These are phyloP conservation scores for Lutjanus campechanus DNA, from an alignment of 2,797 vertebrate species.

Conservation along the genomic window DNA sequence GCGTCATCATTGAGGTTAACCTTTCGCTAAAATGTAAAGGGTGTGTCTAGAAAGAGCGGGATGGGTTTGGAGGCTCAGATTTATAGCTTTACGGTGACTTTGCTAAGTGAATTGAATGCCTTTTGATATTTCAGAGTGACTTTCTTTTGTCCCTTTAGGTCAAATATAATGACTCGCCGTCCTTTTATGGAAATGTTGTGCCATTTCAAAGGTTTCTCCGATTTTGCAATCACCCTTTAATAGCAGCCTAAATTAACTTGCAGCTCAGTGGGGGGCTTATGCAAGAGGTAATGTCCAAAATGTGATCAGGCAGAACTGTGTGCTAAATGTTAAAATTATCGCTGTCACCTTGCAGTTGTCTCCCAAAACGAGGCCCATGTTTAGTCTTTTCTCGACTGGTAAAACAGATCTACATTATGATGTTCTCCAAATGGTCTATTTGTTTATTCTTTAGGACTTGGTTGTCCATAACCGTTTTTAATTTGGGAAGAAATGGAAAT, in stretches of 20 bases:
- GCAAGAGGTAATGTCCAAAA: slow-evolving; percentile 31
- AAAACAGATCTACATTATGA: background rate
- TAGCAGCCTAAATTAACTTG: slow-evolving; percentile 50
- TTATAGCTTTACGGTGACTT: slow-evolving; percentile 66
- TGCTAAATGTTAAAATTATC: slow-evolving; percentile 32
- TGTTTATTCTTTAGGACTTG: background rate
- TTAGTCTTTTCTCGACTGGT: slow-evolving; percentile 5
- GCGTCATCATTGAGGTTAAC: slow-evolving; percentile 81
- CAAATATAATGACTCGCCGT: slow-evolving; percentile 68
- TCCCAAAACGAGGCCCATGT: slow-evolving; percentile 43
- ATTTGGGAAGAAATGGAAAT: background rate
- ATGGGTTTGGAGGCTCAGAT: slow-evolving; percentile 56
- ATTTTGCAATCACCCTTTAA: slow-evolving; percentile 58
- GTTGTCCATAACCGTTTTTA: background rate
- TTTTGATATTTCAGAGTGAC: slow-evolving; percentile 69
- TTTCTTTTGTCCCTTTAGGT: slow-evolving; percentile 67
- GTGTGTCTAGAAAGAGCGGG: slow-evolving; percentile 77
- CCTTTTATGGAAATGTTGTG: slow-evolving; percentile 65
- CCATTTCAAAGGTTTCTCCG: slow-evolving; percentile 61
- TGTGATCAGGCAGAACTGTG: slow-evolving; percentile 33
- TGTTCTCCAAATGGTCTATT: background rate
- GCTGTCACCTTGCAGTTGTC: slow-evolving; percentile 20
- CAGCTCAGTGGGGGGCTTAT: slow-evolving; percentile 23
- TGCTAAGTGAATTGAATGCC: slow-evolving; percentile 51
- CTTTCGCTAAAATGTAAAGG: slow-evolving; percentile 83